Conservation (phyloP, 2,888 invertebrate genomes). For the Melinopterus prodromus region DNA sequence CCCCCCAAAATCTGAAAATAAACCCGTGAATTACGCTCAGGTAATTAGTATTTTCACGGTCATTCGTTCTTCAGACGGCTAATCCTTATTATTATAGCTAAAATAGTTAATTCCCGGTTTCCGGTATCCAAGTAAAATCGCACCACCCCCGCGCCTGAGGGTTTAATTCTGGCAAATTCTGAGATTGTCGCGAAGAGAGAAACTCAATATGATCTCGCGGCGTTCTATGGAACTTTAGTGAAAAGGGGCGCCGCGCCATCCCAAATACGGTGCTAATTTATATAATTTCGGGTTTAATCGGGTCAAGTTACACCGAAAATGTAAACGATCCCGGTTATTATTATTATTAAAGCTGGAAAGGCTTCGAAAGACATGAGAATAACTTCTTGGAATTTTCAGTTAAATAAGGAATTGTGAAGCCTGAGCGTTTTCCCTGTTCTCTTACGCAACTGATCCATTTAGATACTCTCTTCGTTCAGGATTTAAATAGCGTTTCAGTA, state of each 20-base stretch:
- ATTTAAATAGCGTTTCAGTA: no score
- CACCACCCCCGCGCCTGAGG: not conserved
- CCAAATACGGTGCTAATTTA: not conserved
- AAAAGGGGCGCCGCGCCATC: not conserved
- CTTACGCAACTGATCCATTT: no score
- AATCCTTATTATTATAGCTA: not conserved
- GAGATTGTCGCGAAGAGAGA: not conserved
- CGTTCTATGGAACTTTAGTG: not conserved
- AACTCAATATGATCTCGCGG: not conserved
- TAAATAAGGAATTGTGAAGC: no score
- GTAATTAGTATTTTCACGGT: not conserved
- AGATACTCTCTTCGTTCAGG: no score
- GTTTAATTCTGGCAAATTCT: not conserved
- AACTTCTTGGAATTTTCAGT: no score
- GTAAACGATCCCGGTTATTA: not conserved
- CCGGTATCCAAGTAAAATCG: not conserved
- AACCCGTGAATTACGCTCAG: not conserved
- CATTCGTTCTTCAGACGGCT: not conserved
- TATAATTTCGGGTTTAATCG: not conserved
- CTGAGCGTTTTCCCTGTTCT: no score
- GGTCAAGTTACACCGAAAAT: not conserved
- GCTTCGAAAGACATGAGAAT: no score
- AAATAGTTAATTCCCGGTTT: not conserved
- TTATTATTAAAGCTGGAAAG: not conserved
- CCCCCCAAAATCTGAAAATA: not conserved